Evolutionary conservation across 2,797 vertebrate species (phyloP), one percentile per base, ranked within the genome.

Genomic region (Geotrypetes seraphini): DNA sequence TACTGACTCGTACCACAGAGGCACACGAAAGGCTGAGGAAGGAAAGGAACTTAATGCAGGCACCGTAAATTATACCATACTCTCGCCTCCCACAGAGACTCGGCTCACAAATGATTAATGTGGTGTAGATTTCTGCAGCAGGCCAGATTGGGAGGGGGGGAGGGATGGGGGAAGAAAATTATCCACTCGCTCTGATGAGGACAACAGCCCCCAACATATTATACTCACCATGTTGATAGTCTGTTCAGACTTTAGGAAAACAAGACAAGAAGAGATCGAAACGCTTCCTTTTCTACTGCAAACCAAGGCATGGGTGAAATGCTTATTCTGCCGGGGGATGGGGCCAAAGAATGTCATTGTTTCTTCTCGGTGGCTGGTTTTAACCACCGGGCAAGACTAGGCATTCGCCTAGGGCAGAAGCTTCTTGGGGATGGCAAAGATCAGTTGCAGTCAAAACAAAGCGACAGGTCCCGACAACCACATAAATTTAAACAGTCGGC

Each of bases 11-110:
- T 64, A 50, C 41, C 21, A 43, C 37, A 56, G 28, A 48, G 33
- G 36, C 66, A 33, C 45, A 15, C 41, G 56, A 60, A 68, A n/a
- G 32, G 20, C 31, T 55, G 54, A 60, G 39, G 30, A 57, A 66
- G 57, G 46, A 60, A 68, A 59, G n/a, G n/a, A 72, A 52, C 42
- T 29, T 50, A 53, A 50, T 43, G 34, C 44, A 48, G 51, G 46
- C 40, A 50, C 39, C 53, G 41, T 66, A 67, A 67, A 65, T 75
- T 65, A 65, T 41, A 36, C 33, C 47, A 34, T 17, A 32, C 39
- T 47, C 16, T 40, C 31, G 37, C 21, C 22, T 59, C 39, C 43
- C 11, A 32, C 39, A 47, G 44, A 41, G 31, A 30, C 11, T 49
- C 33, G 37, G 23, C 32, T 47, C 47, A 36, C 49, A 30, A 52